phyloP scores from a whole-genome alignment of 2,888 invertebrate genomes.

The Drosophila ezoana region DNA sequence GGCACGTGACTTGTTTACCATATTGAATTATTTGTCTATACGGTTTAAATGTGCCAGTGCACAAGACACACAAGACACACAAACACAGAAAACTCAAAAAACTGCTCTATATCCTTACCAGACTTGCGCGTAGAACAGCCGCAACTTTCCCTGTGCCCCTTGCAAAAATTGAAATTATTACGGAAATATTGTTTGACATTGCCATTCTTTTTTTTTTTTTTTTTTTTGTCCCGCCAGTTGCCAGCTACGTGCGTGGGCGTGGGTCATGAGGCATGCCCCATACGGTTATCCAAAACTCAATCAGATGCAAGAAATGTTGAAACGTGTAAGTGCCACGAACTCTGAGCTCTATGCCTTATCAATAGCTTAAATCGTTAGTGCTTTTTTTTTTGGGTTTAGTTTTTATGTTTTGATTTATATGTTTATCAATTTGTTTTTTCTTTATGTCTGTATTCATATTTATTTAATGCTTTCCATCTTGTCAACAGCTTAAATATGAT shows the following conservation, averaged over 20 bases:
- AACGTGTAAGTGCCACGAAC: conserved; percentile 22
- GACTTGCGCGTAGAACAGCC: not conserved
- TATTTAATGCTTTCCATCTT: too few relatives aligned
- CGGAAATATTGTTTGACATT: conserved; percentile 60
- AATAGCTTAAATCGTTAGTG: not conserved
- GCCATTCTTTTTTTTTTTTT: conserved; percentile 22
- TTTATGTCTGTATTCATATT: too few relatives aligned
- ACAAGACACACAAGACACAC: conserved; percentile 17
- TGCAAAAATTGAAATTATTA: conserved; percentile 65
- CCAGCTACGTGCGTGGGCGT: conserved; percentile 36
- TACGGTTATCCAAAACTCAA: conserved; percentile 32
- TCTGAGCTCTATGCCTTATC: conserved; percentile 19
- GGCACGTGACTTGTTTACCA: conserved; percentile 83
- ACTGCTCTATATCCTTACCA: conserved; percentile 3
- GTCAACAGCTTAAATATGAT: too few relatives aligned
- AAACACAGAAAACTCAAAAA: conserved; percentile 6
- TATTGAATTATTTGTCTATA: conserved; percentile 79
- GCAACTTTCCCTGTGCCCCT: conserved; percentile 40
- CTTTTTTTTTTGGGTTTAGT: not conserved
- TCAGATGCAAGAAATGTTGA: conserved; percentile 28
- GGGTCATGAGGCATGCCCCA: conserved; percentile 17
- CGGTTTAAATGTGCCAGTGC: conserved; percentile 59
- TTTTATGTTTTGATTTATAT: not conserved
- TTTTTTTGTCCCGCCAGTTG: conserved; percentile 19
- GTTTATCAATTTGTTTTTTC: not conserved